These are phyloP conservation scores for Bolinopsis microptera DNA, from an alignment of 37 sponge, comb jelly and placozoan genomes.

Conservation along the genomic window DNA sequence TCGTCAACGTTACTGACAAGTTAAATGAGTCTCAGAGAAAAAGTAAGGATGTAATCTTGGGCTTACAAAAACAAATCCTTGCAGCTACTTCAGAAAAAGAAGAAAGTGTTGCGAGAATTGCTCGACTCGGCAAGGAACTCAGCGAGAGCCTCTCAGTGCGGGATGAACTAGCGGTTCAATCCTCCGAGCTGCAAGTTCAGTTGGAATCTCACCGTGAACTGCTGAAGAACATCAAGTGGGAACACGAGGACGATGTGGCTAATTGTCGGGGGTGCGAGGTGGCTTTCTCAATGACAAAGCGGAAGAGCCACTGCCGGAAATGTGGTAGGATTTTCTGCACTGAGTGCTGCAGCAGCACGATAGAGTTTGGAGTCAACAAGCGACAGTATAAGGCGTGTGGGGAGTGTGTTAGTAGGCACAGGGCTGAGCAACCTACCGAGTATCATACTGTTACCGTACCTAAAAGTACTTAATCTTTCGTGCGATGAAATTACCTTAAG, in stretches of 20 bases:
- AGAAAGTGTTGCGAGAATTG: not conserved
- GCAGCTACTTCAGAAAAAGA: slow-evolving; percentile 3
- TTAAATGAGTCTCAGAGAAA: slow-evolving; percentile 24
- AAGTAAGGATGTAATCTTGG: slow-evolving; percentile 61
- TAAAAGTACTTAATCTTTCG: not conserved
- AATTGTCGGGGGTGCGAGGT: slow-evolving; percentile 62
- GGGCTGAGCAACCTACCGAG: slow-evolving; percentile 36
- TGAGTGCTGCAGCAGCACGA: slow-evolving; percentile 40
- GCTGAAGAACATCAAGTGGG: slow-evolving; percentile 54
- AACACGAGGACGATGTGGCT: slow-evolving; percentile 57
- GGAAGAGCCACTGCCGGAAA: slow-evolving; percentile 57
- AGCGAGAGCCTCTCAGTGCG: slow-evolving; percentile 61
- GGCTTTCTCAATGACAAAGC: slow-evolving; percentile 57
- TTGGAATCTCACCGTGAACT: slow-evolving; percentile 23
- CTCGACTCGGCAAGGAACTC: slow-evolving; percentile 37
- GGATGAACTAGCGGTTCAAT: slow-evolving; percentile 39
- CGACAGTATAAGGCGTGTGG: slow-evolving; percentile 49
- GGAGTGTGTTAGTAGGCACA: slow-evolving; percentile 12
- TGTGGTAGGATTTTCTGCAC: slow-evolving; percentile 61
- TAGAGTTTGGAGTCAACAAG: slow-evolving; percentile 22
- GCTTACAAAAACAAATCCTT: slow-evolving; percentile 30
- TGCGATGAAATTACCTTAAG: too few relatives aligned
- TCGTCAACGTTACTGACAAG: slow-evolving; percentile 28
- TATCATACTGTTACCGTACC: slow-evolving; percentile 44
- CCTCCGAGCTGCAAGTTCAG: slow-evolving; percentile 48